Conservation (phyloP, 2,113 vertebrate genomes). For the Phrynocephalus versicolor region DNA sequence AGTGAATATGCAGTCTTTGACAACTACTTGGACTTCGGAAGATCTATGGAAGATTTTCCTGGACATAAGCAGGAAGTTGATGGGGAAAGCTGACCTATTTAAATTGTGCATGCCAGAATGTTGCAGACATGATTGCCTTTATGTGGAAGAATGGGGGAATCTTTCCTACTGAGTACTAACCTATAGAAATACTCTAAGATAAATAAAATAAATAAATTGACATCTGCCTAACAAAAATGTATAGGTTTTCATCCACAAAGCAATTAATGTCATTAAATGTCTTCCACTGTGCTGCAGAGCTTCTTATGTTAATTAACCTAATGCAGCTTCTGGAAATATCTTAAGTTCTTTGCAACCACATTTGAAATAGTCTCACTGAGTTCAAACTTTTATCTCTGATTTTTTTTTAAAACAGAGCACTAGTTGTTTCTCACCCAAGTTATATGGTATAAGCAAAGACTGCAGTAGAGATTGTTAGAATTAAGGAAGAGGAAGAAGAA, state of each 20-base stretch:
- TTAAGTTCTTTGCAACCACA: neutral
- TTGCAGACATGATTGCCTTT: neutral
- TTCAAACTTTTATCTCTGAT: neutral
- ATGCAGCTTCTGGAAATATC: neutral
- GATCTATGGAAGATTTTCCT: neutral
- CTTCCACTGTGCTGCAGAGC: neutral
- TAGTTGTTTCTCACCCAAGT: neutral
- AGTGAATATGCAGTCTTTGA: too few relatives aligned
- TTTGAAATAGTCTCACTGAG: neutral
- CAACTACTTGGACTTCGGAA: neutral
- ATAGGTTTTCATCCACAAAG: neutral
- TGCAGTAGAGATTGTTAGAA: neutral
- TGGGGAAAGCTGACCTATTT: neutral
- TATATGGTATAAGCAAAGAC: neutral
- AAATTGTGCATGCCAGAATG: neutral
- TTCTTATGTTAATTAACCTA: neutral
- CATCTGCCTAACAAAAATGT: neutral
- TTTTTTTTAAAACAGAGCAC: neutral
- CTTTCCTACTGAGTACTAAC: neutral
- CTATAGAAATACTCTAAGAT: neutral
- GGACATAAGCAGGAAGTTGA: neutral
- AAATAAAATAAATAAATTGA: neutral
- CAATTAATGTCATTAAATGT: neutral
- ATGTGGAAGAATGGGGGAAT: neutral
- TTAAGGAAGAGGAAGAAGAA: neutral